phyloP scores from a whole-genome alignment of 2,888 invertebrate genomes.

The Mesorhabditis belari region DNA sequence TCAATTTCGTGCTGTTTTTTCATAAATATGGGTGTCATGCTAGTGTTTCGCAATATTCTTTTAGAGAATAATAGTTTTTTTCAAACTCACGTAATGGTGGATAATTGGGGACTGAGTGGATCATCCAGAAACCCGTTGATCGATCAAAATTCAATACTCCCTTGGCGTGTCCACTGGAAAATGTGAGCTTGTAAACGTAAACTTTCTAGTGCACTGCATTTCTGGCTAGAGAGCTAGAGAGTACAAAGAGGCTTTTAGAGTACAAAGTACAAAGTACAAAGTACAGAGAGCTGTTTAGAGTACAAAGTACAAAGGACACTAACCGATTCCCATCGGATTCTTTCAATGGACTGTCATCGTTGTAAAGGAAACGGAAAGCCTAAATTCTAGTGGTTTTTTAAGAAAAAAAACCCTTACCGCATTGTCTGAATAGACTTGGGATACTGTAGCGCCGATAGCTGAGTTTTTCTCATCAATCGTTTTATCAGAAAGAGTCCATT shows the following conservation, averaged over 20 bases:
- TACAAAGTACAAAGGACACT: no score
- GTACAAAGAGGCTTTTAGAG: no score
- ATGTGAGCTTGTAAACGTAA: no score
- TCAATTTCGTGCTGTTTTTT: no score
- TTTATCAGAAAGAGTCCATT: conserved; percentile 10
- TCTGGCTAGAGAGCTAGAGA: no score
- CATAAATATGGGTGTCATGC: not conserved
- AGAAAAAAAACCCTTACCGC: conserved; percentile 5
- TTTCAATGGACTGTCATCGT: conserved; percentile 27
- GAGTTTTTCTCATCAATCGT: conserved; percentile 17
- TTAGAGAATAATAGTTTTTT: no score
- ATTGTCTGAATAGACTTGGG: conserved; percentile 18
- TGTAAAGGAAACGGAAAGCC: conserved; percentile 28
- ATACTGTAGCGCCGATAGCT: conserved; percentile 29
- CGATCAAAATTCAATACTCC: conserved; percentile 66
- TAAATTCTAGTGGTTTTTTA: not conserved
- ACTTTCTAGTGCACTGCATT: no score
- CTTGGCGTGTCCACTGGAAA: conserved; percentile 27
- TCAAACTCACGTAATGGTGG: conserved; percentile 58
- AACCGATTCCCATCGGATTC: conserved; percentile 18
- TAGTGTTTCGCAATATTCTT: no score
- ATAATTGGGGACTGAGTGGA: conserved; percentile 87
- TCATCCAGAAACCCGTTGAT: conserved; percentile 75
- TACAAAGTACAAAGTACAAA: no score
- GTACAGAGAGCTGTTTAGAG: no score